Evolutionary conservation across 2,888 invertebrate species (phyloP).

Genomic region (Agrotis ipsilon): DNA sequence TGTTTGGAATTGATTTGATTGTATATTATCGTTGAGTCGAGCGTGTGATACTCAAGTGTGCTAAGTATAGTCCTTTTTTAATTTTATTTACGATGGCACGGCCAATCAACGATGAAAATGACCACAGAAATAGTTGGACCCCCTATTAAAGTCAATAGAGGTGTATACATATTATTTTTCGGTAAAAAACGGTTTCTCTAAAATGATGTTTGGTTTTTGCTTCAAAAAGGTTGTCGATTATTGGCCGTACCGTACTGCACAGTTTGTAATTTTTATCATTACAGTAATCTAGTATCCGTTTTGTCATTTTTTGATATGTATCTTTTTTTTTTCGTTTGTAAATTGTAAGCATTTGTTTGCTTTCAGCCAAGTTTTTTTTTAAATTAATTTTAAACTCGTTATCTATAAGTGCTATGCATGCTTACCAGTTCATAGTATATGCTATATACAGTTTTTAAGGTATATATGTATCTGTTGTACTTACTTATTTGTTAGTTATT

Average conservation of each 20-base stretch:
- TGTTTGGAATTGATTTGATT: slow-evolving; percentile 72
- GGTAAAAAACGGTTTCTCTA: background rate
- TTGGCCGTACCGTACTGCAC: slow-evolving; percentile 38
- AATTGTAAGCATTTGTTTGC: slow-evolving; percentile 92
- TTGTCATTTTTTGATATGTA: slow-evolving; percentile 49
- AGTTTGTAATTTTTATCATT: slow-evolving; percentile 57
- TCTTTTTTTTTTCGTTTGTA: slow-evolving; percentile 82
- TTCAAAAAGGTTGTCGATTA: slow-evolving; percentile 7
- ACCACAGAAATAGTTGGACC: slow-evolving; percentile 34
- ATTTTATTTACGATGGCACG: slow-evolving; percentile 51
- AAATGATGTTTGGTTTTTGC: background rate
- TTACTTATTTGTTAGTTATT: slow-evolving; percentile 88
- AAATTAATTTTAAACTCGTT: slow-evolving; percentile 69
- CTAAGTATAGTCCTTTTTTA: slow-evolving; percentile 72
- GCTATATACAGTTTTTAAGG: slow-evolving; percentile 85
- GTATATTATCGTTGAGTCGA: slow-evolving; percentile 66
- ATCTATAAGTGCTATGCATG: slow-evolving; percentile 88
- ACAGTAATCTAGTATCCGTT: slow-evolving; percentile 65
- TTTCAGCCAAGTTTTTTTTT: slow-evolving; percentile 83
- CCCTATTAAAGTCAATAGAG: slow-evolving; percentile 50
- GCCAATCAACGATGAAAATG: slow-evolving; percentile 20
- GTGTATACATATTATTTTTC: slow-evolving; percentile 48
- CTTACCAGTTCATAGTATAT: slow-evolving; percentile 90
- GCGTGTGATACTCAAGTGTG: slow-evolving; percentile 81
- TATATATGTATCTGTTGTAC: slow-evolving; percentile 89